A percentile compares a stretch with the other conserved stretches of the same genome.
phyloP scores from a whole-genome alignment of 2,113 vertebrate genomes.

The Felis chaus region DNA sequence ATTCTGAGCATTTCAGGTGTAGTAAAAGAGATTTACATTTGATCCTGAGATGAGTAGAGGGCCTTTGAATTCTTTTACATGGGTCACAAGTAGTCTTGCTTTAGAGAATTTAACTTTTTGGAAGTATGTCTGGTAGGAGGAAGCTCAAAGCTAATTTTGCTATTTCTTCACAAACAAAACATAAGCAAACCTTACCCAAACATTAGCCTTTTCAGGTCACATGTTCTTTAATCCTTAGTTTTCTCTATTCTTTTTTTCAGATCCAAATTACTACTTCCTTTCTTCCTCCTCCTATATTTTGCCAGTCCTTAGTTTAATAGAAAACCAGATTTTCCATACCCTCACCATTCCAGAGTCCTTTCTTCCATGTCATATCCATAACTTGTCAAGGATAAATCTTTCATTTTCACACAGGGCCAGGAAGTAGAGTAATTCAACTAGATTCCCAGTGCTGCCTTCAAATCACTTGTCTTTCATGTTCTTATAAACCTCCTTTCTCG shows the following conservation, averaged over 20 bases:
- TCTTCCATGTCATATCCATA: neutral
- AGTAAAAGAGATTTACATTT: neutral
- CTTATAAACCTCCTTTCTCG: neutral
- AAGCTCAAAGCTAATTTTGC: neutral
- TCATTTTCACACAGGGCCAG: neutral
- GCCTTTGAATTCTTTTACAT: neutral
- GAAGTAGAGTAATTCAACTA: neutral
- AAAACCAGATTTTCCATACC: neutral
- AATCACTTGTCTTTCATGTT: neutral
- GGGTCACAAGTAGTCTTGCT: neutral
- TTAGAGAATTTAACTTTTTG: neutral
- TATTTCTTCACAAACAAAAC: neutral
- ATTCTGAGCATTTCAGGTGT: neutral
- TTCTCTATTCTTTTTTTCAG: neutral
- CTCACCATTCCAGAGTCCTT: neutral
- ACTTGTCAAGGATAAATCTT: neutral
- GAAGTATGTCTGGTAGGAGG: neutral
- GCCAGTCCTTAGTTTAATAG: neutral
- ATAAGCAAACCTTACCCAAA: neutral
- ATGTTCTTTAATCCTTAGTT: neutral
- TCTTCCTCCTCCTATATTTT: neutral
- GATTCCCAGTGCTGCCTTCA: neutral
- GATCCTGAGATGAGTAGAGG: neutral
- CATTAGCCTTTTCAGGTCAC: neutral
- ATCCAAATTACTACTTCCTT: neutral